Evolutionary conservation across 2,888 invertebrate genomes (phyloP).

Genomic region (Callimorpha dominula): DNA sequence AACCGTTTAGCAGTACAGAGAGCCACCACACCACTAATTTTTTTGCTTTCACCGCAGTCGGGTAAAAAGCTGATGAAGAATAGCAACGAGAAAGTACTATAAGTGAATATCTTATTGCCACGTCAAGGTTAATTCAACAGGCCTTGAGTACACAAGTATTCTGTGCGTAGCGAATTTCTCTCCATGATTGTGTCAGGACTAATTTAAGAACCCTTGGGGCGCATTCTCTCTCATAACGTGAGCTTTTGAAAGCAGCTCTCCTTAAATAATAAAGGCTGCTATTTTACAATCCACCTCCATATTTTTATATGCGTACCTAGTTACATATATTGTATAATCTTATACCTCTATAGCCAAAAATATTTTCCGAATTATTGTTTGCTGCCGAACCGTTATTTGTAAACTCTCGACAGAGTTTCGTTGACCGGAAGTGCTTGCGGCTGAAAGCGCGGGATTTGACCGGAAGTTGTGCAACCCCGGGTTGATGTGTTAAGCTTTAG

Average conservation of each 20-base stretch:
- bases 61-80: constrained; percentile 25
- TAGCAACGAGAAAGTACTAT: constrained; percentile 38
- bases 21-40: no score
- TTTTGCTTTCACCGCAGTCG: no score
- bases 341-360: constrained; percentile 34
- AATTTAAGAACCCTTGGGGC: constrained; percentile 52
- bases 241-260: constrained; percentile 38
- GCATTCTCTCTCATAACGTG: constrained; percentile 45
- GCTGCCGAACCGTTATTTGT: constrained; percentile 20
- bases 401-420: constrained; percentile 65
- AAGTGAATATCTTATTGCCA: constrained; percentile 53
- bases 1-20: no score
- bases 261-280: constrained; percentile 39
- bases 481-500: constrained; percentile 80
- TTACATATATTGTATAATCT: background rate
- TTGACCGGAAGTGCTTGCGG: constrained; percentile 80
- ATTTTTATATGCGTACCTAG: background rate
- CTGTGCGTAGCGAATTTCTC: constrained; percentile 50
- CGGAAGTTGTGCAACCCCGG: constrained; percentile 77
- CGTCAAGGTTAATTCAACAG: constrained; percentile 49
- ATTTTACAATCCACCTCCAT: background rate
- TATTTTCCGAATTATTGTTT: constrained; percentile 39
- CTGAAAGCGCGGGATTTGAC: constrained; percentile 79
- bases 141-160: constrained; percentile 49
- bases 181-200: constrained; percentile 55